phyloP scores from a whole-genome alignment of 2,888 invertebrate species.

The Girardia tigrina region DNA sequence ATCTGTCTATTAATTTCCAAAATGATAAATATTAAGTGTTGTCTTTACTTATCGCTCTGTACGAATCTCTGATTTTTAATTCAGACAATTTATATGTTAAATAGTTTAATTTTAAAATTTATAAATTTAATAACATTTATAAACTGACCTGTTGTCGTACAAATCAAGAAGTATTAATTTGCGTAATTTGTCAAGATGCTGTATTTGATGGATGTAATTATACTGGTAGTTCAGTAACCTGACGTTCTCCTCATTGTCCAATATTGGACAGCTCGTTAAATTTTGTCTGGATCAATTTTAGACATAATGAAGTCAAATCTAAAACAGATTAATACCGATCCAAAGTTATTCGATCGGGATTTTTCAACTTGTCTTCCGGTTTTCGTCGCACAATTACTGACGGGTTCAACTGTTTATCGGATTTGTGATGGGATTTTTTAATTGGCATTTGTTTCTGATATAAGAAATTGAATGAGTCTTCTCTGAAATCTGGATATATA shows the following conservation, averaged over 20 bases:
- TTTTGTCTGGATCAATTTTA: slow-evolving; percentile 52
- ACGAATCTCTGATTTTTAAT: too few species aligned
- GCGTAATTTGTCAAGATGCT: slow-evolving; percentile 58
- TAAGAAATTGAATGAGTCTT: neutral
- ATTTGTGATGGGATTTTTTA: neutral
- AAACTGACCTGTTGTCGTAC: slow-evolving; percentile 61
- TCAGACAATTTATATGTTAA: too few species aligned
- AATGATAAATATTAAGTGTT: too few species aligned
- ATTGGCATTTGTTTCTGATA: neutral
- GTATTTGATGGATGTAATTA: slow-evolving; percentile 67
- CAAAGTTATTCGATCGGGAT: slow-evolving; percentile 73
- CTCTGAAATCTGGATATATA: neutral
- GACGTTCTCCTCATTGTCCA: slow-evolving; percentile 67
- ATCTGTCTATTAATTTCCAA: too few species aligned
- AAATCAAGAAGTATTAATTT: slow-evolving; percentile 78
- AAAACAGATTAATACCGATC: slow-evolving; percentile 56
- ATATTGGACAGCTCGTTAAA: slow-evolving; percentile 66
- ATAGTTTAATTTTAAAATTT: neutral
- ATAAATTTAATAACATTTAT: neutral
- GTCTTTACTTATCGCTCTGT: too few species aligned
- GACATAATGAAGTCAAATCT: neutral
- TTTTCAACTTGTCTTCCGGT: slow-evolving; percentile 63
- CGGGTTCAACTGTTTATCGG: neutral
- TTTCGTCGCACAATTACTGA: slow-evolving; percentile 39
- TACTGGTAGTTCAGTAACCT: slow-evolving; percentile 76